A percentile compares a stretch with the other conserved stretches of the same genome.
Conservation (phyloP, 2,888 invertebrate genomes). For the Caenorhabditis doughertyi region DNA sequence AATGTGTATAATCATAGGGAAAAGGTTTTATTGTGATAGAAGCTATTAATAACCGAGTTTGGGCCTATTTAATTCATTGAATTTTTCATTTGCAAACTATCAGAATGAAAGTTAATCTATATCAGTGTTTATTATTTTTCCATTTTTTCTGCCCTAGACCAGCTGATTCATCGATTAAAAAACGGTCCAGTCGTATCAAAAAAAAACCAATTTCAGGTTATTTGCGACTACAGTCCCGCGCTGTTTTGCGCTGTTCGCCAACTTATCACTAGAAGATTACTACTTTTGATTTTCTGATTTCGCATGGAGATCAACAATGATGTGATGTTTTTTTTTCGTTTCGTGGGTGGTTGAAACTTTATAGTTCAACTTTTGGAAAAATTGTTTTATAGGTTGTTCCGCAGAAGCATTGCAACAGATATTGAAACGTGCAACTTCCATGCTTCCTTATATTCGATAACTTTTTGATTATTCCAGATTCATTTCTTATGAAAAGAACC, state of each 20-base stretch:
- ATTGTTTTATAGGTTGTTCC: conserved; percentile 7
- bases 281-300: conserved; percentile 39
- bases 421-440: not conserved
- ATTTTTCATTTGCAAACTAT: not conserved
- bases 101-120: conserved; percentile 10
- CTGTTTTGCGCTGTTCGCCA: conserved; percentile 39
- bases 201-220: conserved; percentile 53
- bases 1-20: conserved; percentile 7
- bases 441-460: not conserved
- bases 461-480: not conserved
- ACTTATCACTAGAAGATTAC: conserved; percentile 44
- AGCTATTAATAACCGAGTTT: conserved; percentile 28
- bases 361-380: conserved; percentile 2
- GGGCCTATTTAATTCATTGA: not conserved
- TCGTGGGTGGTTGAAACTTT: conserved; percentile 20
- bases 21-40: conserved; percentile 20
- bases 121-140: conserved; percentile 26
- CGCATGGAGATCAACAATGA: conserved; percentile 15
- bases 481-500: not conserved
- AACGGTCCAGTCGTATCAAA: conserved; percentile 35
- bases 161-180: conserved; percentile 55
- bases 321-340: conserved; percentile 8
- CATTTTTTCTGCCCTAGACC: not conserved
- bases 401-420: conserved; percentile 1
- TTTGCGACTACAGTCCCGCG: conserved; percentile 39